Evolutionary conservation across 2,888 invertebrate species (phyloP).

Genomic region (Ormyrus thymus): DNA sequence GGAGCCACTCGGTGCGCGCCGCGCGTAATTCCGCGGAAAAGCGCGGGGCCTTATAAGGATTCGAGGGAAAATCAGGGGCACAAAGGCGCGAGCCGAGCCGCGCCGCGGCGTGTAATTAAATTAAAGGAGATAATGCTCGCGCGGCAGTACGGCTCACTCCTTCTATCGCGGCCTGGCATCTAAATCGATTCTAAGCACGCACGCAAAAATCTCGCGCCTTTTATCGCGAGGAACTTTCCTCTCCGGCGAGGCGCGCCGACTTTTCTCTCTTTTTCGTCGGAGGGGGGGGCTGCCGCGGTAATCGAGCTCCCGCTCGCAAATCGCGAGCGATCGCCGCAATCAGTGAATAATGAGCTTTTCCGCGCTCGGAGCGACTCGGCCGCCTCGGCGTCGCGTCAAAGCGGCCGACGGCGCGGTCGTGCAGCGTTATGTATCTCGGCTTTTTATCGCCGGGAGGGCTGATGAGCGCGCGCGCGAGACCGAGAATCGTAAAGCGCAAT

Average conservation of each 20-base stretch:
- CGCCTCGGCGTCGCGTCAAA: background rate
- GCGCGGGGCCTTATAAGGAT: background rate
- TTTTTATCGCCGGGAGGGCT: background rate
- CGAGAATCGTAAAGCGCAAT: slow-evolving; percentile 8
- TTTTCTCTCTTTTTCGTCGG: too few relatives aligned
- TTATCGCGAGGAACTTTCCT: too few relatives aligned
- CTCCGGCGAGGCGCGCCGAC: too few relatives aligned
- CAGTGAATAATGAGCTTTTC: too few relatives aligned
- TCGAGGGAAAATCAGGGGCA: slow-evolving; percentile 17
- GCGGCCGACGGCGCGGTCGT: background rate
- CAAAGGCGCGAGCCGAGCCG: background rate
- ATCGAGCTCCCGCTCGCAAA: too few relatives aligned
- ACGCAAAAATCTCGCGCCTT: slow-evolving; percentile 11
- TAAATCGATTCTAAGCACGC: slow-evolving; percentile 46
- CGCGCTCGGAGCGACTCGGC: background rate
- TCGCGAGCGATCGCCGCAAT: too few relatives aligned
- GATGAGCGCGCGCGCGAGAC: background rate
- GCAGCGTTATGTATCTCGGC: background rate
- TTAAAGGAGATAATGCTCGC: slow-evolving; percentile 28
- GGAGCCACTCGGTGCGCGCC: background rate
- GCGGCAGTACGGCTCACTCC: slow-evolving; percentile 31
- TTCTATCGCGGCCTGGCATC: slow-evolving; percentile 22
- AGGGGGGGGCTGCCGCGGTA: too few relatives aligned
- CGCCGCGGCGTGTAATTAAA: slow-evolving; percentile 33
- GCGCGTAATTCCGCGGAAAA: slow-evolving; percentile 4